phyloP scores from a whole-genome alignment of 2,113 vertebrate genomes.

The Eolophus roseicapilla region DNA sequence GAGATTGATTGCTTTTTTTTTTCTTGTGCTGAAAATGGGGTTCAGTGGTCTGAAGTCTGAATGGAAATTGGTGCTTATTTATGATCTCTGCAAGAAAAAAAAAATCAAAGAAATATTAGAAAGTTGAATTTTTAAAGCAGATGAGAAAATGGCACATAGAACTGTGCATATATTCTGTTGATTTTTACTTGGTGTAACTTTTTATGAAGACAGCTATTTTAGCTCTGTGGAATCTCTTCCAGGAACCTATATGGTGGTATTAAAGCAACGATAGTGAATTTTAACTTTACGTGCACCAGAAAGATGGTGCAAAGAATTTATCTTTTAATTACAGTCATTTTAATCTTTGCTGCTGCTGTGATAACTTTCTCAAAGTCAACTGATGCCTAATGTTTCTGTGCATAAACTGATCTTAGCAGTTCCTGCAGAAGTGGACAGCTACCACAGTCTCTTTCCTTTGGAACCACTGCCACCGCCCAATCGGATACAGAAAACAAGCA shows the following conservation, averaged over 20 bases:
- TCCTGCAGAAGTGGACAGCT: conserved; percentile 96
- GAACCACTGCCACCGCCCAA: conserved; percentile 94
- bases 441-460: conserved; percentile 97
- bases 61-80: neutral
- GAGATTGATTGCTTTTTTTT: neutral
- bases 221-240: neutral
- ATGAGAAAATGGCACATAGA: neutral
- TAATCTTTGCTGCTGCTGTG: conserved; percentile 19
- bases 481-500: conserved; percentile 97
- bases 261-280: neutral
- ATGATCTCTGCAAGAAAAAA: neutral
- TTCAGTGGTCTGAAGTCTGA: neutral
- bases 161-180: neutral
- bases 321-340: neutral
- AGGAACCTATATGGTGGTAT: neutral
- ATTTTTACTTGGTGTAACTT: neutral
- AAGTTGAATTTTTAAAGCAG: neutral
- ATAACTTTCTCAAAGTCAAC: neutral
- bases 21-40: neutral
- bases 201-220: neutral
- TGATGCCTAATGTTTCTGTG: conserved; percentile 20
- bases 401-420: conserved; percentile 80
- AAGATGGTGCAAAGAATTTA: neutral
- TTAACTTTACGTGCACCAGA: neutral
- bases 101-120: neutral